Evolutionary conservation across 2,888 invertebrate species (phyloP).

Genomic region (Conchocele bisecta): DNA sequence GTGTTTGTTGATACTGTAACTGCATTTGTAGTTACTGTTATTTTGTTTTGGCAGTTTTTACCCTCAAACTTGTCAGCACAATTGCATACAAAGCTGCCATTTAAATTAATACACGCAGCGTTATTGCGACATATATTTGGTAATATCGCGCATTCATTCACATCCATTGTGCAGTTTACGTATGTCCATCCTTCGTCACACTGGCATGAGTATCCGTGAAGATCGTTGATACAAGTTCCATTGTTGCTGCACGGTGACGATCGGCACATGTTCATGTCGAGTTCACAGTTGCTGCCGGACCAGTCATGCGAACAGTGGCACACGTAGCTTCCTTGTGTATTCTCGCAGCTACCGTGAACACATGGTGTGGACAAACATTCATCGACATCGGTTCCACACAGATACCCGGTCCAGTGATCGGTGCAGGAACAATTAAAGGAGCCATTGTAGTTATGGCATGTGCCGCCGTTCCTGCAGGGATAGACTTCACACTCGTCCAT

Average conservation of each 20-base stretch:
- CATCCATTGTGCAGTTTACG: constrained; percentile 34
- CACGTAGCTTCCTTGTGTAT: neutral
- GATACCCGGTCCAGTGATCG: constrained; percentile 14
- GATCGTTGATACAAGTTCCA: constrained; percentile 46
- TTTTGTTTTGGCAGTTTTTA: constrained; percentile 48
- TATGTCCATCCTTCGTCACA: constrained; percentile 46
- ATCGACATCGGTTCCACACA: constrained; percentile 38
- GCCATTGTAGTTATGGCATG: no score
- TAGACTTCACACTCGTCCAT: constrained; percentile 15
- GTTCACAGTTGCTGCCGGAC: constrained; percentile 41
- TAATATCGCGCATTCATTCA: constrained; percentile 56
- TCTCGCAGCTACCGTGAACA: constrained; percentile 46
- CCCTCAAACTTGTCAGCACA: constrained; percentile 58
- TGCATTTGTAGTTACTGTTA: no score
- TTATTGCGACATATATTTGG: constrained; percentile 61
- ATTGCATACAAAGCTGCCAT: constrained; percentile 53
- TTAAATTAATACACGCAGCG: constrained; percentile 52
- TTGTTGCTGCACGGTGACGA: constrained; percentile 33
- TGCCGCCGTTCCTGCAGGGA: constrained; percentile 22
- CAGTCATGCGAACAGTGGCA: constrained; percentile 25
- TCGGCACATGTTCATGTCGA: constrained; percentile 52
- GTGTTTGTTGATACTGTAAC: no score
- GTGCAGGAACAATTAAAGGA: constrained; percentile 19
- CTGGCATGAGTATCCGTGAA: constrained; percentile 37
- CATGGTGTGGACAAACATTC: constrained; percentile 46